Percentiles rank a stretch among this genome's conserved stretches.
Evolutionary conservation across 2,888 invertebrate species (phyloP).

Genomic region (Odontocolon sp.): DNA sequence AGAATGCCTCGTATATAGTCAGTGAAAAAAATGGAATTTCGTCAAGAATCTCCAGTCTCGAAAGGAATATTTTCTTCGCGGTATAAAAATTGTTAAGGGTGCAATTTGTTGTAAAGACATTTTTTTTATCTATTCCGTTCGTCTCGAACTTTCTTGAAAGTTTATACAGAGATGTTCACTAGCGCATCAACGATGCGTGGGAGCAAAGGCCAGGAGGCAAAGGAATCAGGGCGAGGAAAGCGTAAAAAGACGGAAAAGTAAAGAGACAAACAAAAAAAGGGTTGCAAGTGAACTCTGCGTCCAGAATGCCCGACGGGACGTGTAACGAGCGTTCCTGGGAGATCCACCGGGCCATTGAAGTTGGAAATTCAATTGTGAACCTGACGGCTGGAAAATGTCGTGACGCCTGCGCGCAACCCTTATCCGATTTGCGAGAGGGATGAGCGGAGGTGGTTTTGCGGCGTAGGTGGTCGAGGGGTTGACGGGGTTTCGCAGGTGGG

Average conservation of each 20-base stretch:
- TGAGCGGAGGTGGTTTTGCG: constrained; percentile 61
- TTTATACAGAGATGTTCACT: background rate
- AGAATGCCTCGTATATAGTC: too few relatives aligned
- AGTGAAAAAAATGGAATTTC: too few relatives aligned
- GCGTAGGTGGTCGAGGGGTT: constrained; percentile 27
- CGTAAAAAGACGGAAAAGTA: constrained; percentile 11
- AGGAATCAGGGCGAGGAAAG: background rate
- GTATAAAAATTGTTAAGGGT: background rate
- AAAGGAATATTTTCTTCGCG: background rate
- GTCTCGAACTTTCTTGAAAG: too few relatives aligned
- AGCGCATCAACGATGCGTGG: background rate
- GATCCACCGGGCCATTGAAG: constrained; percentile 51
- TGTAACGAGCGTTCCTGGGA: constrained; percentile 65
- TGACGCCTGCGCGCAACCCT: constrained; percentile 70
- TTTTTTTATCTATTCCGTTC: too few relatives aligned
- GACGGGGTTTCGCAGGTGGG: constrained; percentile 31
- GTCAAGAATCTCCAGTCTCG: background rate
- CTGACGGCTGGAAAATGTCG: constrained; percentile 68
- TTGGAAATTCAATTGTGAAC: constrained; percentile 68
- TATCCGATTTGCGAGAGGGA: constrained; percentile 60
- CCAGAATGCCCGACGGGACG: constrained; percentile 55
- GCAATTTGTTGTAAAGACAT: too few relatives aligned
- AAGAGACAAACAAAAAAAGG: constrained; percentile 41
- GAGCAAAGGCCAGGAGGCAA: background rate
- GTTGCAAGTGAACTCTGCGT: constrained; percentile 55